Base-by-base conservation (phyloP, 2,888 invertebrate species). In the Anticlea derivata region DNA sequence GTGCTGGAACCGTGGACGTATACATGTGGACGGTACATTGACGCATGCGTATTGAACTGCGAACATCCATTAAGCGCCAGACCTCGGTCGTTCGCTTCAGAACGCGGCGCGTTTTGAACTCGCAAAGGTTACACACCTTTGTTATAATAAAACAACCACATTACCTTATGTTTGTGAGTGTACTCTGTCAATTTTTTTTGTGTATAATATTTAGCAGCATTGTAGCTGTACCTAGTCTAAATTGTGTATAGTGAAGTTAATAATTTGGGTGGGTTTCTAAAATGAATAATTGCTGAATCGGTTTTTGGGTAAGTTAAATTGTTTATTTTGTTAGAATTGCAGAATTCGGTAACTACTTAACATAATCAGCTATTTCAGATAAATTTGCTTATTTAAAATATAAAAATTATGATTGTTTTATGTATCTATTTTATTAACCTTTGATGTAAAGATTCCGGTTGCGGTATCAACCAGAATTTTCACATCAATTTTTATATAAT, bases 41-140 rank as follows among this genome's bases (percentile, higher is more conserved):
- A 22, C 61, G 61, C 61, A 58, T 58, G 61, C 61, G 61, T 49
- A 44, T 7, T 30, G 38, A 26, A 52, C 35, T 29, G 17, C 45
- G 45, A 56, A 50, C 45, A 56, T 40, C 54, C 53, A 49, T 41
- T 33, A 39, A 37, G 38, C 48, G 50, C 48, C 55, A 61, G 61
- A 58, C 58, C 47, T 35, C 46, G 37, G 45, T 34, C 45, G 52
- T 23, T 31, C 52, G 41, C 50, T 47, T 23, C 34, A 6, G 40
- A 41, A 37, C 56, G 50, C 56, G 50, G 37, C 61, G 52, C 55
- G 35, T 55, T 55, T 47, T 30, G 37, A 48, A 46, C 11, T 3
- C 3, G n/a, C 1, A 8, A 17, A 17, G 12, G 22, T 8, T 6
- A 29, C 8, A 23, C 35, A 51, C 37, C 50, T 50, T 33, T 12